These are phyloP conservation scores for Anguilla obscura DNA, from an alignment of 2,797 vertebrate genomes.

Conservation along the genomic window DNA sequence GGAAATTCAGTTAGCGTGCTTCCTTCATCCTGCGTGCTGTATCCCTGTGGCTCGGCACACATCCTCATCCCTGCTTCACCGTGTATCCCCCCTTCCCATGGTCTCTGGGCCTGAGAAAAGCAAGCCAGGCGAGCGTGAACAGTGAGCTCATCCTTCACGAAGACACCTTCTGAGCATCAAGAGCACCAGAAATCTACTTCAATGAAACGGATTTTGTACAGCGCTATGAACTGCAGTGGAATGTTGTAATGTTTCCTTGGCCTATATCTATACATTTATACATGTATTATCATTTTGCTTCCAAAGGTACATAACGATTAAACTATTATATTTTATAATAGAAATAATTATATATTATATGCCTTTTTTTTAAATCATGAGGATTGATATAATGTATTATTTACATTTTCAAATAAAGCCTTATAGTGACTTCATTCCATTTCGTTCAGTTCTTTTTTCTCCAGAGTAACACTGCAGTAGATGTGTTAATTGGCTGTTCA, in stretches of 20 bases:
- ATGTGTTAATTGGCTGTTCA: not conserved
- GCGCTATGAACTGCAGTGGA: not conserved
- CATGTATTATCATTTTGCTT: not conserved
- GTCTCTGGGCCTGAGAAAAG: not conserved
- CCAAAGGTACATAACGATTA: not conserved
- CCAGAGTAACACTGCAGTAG: not conserved
- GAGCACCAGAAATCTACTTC: not conserved
- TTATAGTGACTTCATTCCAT: not conserved
- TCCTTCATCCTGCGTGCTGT: not conserved
- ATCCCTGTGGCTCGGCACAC: not conserved
- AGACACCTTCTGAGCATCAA: not conserved
- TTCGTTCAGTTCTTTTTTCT: not conserved
- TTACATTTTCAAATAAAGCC: not conserved
- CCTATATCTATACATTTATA: not conserved
- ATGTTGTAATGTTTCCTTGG: not conserved
- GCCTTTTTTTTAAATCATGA: not conserved
- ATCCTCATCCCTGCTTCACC: not conserved
- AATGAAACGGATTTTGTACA: not conserved
- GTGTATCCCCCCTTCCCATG: not conserved
- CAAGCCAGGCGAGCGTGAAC: not conserved
- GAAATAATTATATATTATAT: not conserved
- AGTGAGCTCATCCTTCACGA: not conserved
- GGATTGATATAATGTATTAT: not conserved
- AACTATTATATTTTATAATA: not conserved
- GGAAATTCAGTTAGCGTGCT: constrained; percentile 30